These are phyloP conservation scores for Colletes latitarsis DNA, from an alignment of 1,140 invertebrate species.

Conservation along the genomic window DNA sequence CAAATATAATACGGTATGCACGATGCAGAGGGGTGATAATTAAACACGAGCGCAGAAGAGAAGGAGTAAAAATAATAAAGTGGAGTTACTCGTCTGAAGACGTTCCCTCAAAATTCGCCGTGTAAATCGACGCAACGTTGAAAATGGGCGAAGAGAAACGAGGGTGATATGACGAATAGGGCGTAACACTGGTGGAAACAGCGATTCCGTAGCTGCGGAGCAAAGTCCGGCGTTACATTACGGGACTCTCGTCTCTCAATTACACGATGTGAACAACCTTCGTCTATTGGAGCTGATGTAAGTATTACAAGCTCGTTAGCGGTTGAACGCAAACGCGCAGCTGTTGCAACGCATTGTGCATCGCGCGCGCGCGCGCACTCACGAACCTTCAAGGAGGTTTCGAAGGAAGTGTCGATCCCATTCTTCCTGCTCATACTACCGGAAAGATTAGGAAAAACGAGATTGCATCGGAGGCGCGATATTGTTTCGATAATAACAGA, in stretches of 20 bases:
- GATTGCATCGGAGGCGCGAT: neutral
- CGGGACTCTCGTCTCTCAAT: conserved; percentile 61
- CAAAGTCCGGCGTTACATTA: conserved; percentile 65
- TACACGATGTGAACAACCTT: conserved; percentile 72
- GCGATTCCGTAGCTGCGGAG: conserved; percentile 15
- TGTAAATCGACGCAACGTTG: neutral
- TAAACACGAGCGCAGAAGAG: no score
- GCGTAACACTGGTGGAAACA: neutral
- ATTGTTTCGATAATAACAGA: neutral
- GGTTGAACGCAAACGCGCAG: conserved; percentile 64
- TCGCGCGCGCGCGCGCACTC: neutral
- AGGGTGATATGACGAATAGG: conserved; percentile 2
- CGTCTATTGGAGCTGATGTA: conserved; percentile 67
- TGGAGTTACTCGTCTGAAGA: neutral
- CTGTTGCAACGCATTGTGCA: conserved; percentile 43
- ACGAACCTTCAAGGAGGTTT: neutral
- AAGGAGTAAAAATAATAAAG: no score
- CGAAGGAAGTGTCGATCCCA: conserved; percentile 16
- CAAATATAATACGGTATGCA: no score
- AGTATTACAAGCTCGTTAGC: conserved; percentile 74
- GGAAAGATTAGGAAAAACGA: conserved; percentile 7
- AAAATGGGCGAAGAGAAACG: conserved; percentile 10
- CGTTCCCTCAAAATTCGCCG: neutral
- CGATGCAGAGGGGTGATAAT: no score
- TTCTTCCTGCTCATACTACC: conserved; percentile 22